These are phyloP conservation scores for Ennomos fuscantarius DNA, from an alignment of 2,888 invertebrate genomes.

Conservation along the genomic window DNA sequence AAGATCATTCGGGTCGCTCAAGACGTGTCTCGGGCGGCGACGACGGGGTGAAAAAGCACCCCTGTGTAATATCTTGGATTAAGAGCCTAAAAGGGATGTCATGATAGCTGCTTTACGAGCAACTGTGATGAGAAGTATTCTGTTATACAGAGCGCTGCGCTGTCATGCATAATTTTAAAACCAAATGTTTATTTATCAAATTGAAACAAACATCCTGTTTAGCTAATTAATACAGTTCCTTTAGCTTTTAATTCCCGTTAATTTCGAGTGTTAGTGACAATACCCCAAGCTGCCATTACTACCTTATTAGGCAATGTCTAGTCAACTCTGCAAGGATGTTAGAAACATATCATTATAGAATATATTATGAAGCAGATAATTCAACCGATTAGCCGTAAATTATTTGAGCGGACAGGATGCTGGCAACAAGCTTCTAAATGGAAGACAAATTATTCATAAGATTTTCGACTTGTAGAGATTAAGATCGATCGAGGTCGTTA, in stretches of 20 bases:
- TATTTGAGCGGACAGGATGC: slow-evolving; percentile 39
- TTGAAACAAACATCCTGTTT: neutral
- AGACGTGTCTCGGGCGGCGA: no score
- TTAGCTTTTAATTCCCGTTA: slow-evolving; percentile 13
- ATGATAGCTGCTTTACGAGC: no score
- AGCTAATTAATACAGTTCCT: neutral
- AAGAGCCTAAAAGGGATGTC: no score
- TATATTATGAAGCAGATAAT: slow-evolving; percentile 39
- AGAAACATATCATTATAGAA: slow-evolving; percentile 37
- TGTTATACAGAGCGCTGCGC: no score
- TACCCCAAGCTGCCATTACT: slow-evolving; percentile 21
- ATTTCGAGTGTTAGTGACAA: slow-evolving; percentile 28
- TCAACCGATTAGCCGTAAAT: slow-evolving; percentile 39
- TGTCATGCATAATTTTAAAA: no score
- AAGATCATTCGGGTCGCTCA: no score
- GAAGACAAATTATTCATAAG: slow-evolving; percentile 59
- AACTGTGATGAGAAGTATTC: no score
- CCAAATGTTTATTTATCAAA: no score
- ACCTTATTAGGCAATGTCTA: slow-evolving; percentile 30
- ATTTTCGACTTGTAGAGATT: slow-evolving; percentile 57
- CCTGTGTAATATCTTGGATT: no score
- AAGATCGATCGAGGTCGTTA: slow-evolving; percentile 56
- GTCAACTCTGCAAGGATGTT: slow-evolving; percentile 37
- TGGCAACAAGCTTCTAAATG: slow-evolving; percentile 43
- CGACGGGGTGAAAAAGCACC: no score